These are phyloP conservation scores for Meloe dianella DNA, from an alignment of 2,888 invertebrate species.

Conservation along the genomic window DNA sequence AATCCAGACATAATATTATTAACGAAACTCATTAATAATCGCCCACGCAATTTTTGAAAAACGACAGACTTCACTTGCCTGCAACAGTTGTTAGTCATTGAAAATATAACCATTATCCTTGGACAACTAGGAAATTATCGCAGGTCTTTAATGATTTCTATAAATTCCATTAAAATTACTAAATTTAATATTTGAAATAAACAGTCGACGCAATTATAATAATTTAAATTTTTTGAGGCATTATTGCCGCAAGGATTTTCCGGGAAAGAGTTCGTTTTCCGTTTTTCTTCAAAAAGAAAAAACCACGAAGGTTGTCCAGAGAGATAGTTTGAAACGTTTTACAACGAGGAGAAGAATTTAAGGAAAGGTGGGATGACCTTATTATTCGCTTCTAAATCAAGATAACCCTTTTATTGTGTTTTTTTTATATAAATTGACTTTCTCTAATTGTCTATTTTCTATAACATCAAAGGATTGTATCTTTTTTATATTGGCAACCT, in stretches of 20 bases:
- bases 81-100: background rate
- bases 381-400: background rate
- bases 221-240: background rate
- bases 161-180: background rate
- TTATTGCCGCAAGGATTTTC: background rate
- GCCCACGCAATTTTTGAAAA: slow-evolving; percentile 30
- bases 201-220: background rate
- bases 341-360: background rate
- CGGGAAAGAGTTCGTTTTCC: background rate
- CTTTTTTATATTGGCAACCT: slow-evolving; percentile 14
- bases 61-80: background rate
- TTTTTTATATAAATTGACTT: background rate
- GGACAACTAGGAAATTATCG: background rate
- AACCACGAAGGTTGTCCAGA: background rate
- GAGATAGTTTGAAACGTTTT: background rate
- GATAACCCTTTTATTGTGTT: background rate
- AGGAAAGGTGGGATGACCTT: background rate
- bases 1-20: slow-evolving; percentile 35
- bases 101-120: slow-evolving; percentile 3
- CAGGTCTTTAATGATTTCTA: too few relatives aligned
- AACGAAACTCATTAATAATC: slow-evolving; percentile 40
- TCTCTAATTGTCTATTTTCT: background rate
- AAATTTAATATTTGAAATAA: background rate
- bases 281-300: too few relatives aligned
- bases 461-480: background rate